A percentile compares a stretch with the other conserved stretches of the same genome.
phyloP scores from a whole-genome alignment of 2,888 invertebrate species.

The Zhuqinia jingwanae region DNA sequence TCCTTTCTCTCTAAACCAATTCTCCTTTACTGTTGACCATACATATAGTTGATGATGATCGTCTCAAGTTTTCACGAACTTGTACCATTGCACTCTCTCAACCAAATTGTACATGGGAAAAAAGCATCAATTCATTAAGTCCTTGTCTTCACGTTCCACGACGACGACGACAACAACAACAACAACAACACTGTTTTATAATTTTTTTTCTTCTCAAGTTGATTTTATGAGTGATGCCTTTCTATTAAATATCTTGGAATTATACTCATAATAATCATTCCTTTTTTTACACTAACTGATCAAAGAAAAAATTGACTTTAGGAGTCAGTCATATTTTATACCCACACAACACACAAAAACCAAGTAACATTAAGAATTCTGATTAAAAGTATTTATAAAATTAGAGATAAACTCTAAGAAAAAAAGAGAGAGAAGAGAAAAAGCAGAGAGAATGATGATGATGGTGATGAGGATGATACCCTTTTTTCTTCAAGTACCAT shows the following conservation, averaged over 20 bases:
- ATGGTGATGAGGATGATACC: not conserved
- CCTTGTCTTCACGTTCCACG: not conserved
- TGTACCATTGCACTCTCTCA: conserved; percentile 6
- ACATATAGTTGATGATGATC: conserved; percentile 25
- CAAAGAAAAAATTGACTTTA: not conserved
- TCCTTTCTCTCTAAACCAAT: not conserved
- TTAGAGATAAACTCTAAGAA: not conserved
- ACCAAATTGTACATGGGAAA: not conserved
- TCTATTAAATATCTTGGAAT: not conserved
- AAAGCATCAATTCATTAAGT: conserved; percentile 55
- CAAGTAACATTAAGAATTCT: no score
- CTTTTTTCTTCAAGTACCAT: not conserved
- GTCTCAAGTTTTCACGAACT: not conserved
- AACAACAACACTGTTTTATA: no score
- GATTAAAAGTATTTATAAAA: not conserved
- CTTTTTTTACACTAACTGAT: not conserved
- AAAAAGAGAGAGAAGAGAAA: not conserved
- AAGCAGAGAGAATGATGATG: no score
- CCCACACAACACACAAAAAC: not conserved
- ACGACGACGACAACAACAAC: no score
- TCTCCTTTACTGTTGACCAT: not conserved
- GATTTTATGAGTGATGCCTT: conserved; percentile 22
- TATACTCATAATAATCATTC: conserved; percentile 2
- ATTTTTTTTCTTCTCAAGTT: not conserved
- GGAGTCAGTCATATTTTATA: not conserved